Evolutionary conservation across 2,888 invertebrate genomes (phyloP), one percentile per base, ranked within the genome.

Genomic region (Rhaphigaster nebulosa): DNA sequence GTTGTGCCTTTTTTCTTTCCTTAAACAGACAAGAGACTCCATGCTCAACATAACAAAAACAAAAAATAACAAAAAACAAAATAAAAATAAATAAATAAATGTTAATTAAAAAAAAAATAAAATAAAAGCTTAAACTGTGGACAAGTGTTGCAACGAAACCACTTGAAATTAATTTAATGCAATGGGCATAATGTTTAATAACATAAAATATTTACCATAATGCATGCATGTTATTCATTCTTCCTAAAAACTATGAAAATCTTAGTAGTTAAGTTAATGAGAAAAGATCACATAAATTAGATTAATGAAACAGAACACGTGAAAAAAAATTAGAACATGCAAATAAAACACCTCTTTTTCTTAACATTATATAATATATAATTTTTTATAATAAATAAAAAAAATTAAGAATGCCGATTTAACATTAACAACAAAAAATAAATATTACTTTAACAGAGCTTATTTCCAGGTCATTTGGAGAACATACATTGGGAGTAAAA

Each of bases 1-100:
- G 94, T 94, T 92, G 94, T 94, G 91, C 91, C 92, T 91, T 91
- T 91, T 91, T 91, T 90, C 90, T 92, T 92, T 90, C 92, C 92
- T 92, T 92, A 91, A 92, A 90, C 91, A 92, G 92, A 90, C 92
- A 92, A 84, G 20, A 89, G 45, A 88, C 76, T 60, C 87, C 87
- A 90, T 54, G 87, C 91, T 76, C 56, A 84, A 80, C 60, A 91
- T 76, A 91, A 91, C 80, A 87, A 76, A 91, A 91, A 91, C 84
- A 87, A 90, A 70, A 92, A 88, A 80, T 90, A 87, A 91, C 34
- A 91, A 91, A 89, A 91, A 87, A 90, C 91, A 60, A 60, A 87
- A 92, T 88, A 94, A 94, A 92, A 94, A 94, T 91, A 90, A 91
- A 91, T 90, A 80, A 90, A 65, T 91, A 60, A 88, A 92, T 90